Base-by-base conservation (phyloP, 2,888 invertebrate genomes). In the Lasiommata megera region DNA sequence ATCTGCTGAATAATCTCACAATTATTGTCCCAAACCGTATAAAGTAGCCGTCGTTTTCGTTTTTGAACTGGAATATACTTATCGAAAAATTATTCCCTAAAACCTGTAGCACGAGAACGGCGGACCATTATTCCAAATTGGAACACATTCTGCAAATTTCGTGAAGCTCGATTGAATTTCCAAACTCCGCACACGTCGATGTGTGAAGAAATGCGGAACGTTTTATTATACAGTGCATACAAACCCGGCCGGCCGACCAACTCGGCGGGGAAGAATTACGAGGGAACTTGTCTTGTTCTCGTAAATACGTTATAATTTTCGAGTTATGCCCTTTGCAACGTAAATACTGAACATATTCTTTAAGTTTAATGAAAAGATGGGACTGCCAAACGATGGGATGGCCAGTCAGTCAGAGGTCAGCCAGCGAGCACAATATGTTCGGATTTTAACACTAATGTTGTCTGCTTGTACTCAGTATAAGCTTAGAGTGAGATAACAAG, bases 131-230 rank as follows among this genome's bases (percentile, higher is more conserved):
- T 40, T 16, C 29, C 23, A 57, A 57, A 57, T 57, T 52, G 57
- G 52, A 57, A 52, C 48, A 46, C 14, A 46, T 52, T 56, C 46
- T 38, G 34, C 29, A 57, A 57, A 52, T 57, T 57, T 37, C 43
- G 28, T 50, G 28, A 46, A 51, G 52, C 57, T 52, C 57, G 52
- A 57, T 52, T 52, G 51, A 52, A 57, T 52, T 57, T 40, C 46
- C 52, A 38, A 43, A 40, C 56, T 36, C 34, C 56, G 29, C 37
- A 37, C 52, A 46, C 46, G 51, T 36, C 44, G 54, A 54, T 34
- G 51, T 56, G 50, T 51, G 37, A 50, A 56, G 56, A 34, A 51
- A 51, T 38, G 51, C 28, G 37, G 40, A 40, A 11, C 29, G 31
- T 51, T 51, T 51, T 51, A 51, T 51, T 51, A 40, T 51, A 51